Base-by-base conservation (phyloP, 1,140 invertebrate species). In the Asobara japonica region DNA sequence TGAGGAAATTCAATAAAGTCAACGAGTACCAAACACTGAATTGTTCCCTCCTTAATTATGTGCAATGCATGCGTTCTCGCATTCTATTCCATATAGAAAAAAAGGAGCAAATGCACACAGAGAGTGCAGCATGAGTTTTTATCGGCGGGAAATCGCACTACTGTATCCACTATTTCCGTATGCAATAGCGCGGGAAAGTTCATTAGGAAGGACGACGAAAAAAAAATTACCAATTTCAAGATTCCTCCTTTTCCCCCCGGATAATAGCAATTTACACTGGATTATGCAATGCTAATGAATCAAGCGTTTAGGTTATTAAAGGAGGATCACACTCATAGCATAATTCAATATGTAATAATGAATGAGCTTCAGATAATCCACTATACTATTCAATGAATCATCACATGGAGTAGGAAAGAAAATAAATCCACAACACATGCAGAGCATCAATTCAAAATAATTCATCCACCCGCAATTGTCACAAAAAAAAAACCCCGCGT, bases 71-170 rank as follows among this genome's bases (percentile, higher is more conserved):
- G 51, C 51, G 51, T 56, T 56, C 20, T 56, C 51, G 51, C 51
- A 56, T 56, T 56, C 11, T 56, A 56, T 48, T 61, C 27, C 38
- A 45, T 22, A 33, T n/a, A 16, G 7, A 13, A 45, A 56, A 38
- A 66, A 66, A 41, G 11, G 56, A 18, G 13, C n/a, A 27, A 25
- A 41, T 20, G 64, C 22, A 33, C 13, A 27, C 20, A 66, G 64
- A 20, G 64, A 45, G 18, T 3, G 8, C 20, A 36, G n/a, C 16
- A 33, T 25, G 36, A 27, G 36, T 27, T 27, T 66, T 36, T 38
- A 66, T 66, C 64, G 33, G 31, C 31, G 36, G 64, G 64, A 66
- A 66, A 66, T 38, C 51, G 51, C 51, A 56, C 25, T 56, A 10
- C 22, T 56, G 51, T 56, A 56, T 56, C 20, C 10, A 56, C 51